Conservation (phyloP, 1,140 invertebrate species). For the Listronotus bonariensis region DNA sequence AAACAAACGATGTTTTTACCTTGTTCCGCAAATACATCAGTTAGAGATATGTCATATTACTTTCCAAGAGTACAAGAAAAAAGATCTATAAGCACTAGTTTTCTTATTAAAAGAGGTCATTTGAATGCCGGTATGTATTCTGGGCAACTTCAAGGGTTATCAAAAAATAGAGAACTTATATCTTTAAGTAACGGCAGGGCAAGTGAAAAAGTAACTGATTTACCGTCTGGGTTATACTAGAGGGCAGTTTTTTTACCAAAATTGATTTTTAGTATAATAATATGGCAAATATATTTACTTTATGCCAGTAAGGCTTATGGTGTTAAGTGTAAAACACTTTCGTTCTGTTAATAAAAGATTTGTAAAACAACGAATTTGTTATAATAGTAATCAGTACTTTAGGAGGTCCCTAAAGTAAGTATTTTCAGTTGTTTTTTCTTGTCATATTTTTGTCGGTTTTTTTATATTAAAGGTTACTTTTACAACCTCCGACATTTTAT, state of each 20-base stretch:
- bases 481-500: no score
- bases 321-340: no score
- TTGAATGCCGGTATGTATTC: slow-evolving; percentile 66
- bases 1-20: slow-evolving; percentile 55
- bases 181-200: slow-evolving; percentile 47
- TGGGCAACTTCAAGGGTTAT: slow-evolving; percentile 58
- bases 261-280: no score
- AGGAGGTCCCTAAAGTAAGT: no score
- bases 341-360: not conserved
- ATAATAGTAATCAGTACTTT: not conserved
- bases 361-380: not conserved
- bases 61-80: slow-evolving; percentile 53
- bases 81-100: slow-evolving; percentile 55
- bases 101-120: slow-evolving; percentile 64
- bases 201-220: slow-evolving; percentile 68
- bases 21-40: slow-evolving; percentile 24
- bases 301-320: no score
- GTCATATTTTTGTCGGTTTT: no score
- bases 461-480: not conserved
- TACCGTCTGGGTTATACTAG: slow-evolving; percentile 74
- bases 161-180: slow-evolving; percentile 57
- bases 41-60: slow-evolving; percentile 46
- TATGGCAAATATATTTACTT: no score
- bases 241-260: no score
- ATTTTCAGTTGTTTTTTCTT: no score